A percentile compares a stretch with the other conserved stretches of the same genome.
Conservation (phyloP, 2,113 vertebrate species). For the Campylorhamphus procurvoides region DNA sequence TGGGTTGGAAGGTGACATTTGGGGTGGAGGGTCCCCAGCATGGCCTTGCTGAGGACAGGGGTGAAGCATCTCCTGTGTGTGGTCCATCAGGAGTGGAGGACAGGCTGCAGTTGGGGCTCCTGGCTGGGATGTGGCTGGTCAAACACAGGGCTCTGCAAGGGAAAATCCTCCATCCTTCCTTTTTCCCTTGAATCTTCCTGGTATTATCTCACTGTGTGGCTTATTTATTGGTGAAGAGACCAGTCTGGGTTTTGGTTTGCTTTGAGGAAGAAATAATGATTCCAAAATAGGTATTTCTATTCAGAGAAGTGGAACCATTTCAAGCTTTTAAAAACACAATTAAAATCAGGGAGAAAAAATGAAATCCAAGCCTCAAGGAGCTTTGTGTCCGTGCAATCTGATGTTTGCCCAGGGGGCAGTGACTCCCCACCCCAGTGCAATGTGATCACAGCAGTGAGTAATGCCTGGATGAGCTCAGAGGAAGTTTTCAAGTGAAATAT, state of each 20-base stretch:
- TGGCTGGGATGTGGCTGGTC: neutral
- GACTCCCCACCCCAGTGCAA: fast-evolving
- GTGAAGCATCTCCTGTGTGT: fast-evolving
- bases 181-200: neutral
- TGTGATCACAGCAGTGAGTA: neutral
- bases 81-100: fast-evolving
- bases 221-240: neutral
- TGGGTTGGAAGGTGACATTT: fast-evolving
- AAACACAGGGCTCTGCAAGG: neutral
- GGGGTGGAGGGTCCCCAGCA: neutral
- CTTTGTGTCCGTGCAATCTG: neutral
- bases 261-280: neutral
- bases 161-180: neutral
- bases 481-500: neutral
- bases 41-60: too few relatives aligned
- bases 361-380: neutral
- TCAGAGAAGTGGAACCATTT: fast-evolving
- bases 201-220: fast-evolving
- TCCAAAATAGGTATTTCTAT: neutral
- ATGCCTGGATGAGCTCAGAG: neutral
- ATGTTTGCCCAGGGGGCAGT: neutral
- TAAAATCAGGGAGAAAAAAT: neutral
- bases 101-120: neutral
- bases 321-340: neutral
- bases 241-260: neutral